Evolutionary conservation across 92 coral and sea anemone genomes (phyloP).

Genomic region (Siderastrea siderea): DNA sequence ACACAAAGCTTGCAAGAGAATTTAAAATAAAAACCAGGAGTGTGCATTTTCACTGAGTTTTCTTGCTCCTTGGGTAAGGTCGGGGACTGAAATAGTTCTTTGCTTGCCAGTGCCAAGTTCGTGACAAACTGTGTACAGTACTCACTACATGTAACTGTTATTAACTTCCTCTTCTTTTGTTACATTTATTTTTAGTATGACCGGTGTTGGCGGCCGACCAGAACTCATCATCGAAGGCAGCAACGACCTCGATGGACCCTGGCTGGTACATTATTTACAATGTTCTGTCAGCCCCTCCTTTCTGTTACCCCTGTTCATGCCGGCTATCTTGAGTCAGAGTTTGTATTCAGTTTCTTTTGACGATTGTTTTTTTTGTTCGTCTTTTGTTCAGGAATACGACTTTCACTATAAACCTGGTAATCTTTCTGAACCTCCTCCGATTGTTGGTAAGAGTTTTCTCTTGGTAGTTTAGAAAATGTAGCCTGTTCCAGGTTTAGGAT

Average conservation of each 20-base stretch:
- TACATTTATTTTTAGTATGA: slow-evolving; percentile 72
- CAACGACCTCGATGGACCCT: slow-evolving; percentile 85
- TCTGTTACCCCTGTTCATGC: neutral
- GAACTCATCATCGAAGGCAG: slow-evolving; percentile 96
- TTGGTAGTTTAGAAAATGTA: neutral
- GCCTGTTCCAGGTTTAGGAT: too few species aligned
- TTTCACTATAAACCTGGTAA: slow-evolving; percentile 94
- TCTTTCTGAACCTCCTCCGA: slow-evolving; percentile 62
- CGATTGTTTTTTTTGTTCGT: neutral
- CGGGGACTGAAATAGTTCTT: too few species aligned
- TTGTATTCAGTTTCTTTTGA: neutral
- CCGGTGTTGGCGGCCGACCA: slow-evolving; percentile 99
- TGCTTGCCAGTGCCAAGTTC: too few species aligned
- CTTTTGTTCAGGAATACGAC: slow-evolving; percentile 80
- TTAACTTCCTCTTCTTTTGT: neutral
- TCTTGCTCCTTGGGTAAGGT: too few species aligned
- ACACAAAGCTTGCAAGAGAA: too few species aligned
- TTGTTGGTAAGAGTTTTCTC: slow-evolving; percentile 76
- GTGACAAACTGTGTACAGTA: too few species aligned
- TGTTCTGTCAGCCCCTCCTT: neutral
- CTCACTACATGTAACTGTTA: too few species aligned
- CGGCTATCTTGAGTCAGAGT: neutral
- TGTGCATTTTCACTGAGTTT: too few species aligned
- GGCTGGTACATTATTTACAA: slow-evolving; percentile 69
- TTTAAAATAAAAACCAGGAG: too few species aligned